Evolutionary conservation across 2,888 invertebrate species (phyloP).

Genomic region (Tribolium freemani): DNA sequence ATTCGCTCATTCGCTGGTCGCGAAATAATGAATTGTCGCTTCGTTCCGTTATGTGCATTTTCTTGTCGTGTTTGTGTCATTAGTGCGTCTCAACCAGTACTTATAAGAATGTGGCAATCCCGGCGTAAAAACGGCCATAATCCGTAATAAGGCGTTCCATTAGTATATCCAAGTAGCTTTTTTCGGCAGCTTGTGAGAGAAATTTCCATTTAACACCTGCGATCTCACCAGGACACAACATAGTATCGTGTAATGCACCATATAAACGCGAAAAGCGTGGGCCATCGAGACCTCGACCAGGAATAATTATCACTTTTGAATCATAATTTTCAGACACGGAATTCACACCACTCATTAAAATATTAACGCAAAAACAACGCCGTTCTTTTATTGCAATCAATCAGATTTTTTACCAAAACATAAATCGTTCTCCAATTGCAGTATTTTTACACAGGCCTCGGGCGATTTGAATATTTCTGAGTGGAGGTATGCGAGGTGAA

Average conservation of each 20-base stretch:
- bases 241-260: constrained; percentile 25
- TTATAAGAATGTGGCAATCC: not conserved
- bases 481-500: not conserved
- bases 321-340: constrained; percentile 8
- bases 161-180: constrained; percentile 27
- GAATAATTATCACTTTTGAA: constrained; percentile 5
- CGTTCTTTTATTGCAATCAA: constrained; percentile 10
- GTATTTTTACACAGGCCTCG: not conserved
- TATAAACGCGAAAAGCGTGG: constrained; percentile 34
- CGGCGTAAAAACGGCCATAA: not conserved
- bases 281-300: constrained; percentile 5
- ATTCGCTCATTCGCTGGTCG: too few species aligned
- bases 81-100: too few species aligned
- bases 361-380: constrained; percentile 13
- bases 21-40: too few species aligned
- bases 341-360: constrained; percentile 27
- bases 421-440: not conserved
- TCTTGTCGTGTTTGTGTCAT: too few species aligned
- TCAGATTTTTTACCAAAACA: not conserved
- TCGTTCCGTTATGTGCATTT: too few species aligned
- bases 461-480: constrained; percentile 10
- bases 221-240: constrained; percentile 22
- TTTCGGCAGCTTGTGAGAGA: constrained; percentile 26
- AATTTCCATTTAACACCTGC: constrained; percentile 36
- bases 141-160: constrained; percentile 14